Evolutionary conservation across 2,797 vertebrate species (phyloP).

Genomic region (Smutsia temminckii): DNA sequence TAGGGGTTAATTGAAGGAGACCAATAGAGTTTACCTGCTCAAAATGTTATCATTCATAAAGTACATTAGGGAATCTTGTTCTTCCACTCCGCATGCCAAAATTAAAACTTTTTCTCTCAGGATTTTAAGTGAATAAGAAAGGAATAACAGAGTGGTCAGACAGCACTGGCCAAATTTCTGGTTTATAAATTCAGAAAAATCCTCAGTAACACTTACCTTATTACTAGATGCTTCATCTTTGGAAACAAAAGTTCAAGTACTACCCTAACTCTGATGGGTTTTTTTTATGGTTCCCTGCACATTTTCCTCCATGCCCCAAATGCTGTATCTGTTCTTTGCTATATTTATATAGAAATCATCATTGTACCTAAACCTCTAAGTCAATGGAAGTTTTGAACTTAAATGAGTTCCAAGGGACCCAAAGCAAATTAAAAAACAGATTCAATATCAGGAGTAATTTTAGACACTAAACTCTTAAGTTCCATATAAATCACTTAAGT

Average conservation of each 20-base stretch:
- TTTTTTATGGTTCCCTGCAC: not conserved
- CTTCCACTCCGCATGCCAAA: not conserved
- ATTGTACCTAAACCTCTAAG: conserved; percentile 25
- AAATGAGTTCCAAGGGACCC: conserved; percentile 61
- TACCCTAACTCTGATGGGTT: not conserved
- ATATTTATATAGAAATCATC: not conserved
- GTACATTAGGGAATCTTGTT: not conserved
- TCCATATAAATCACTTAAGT: conserved; percentile 69
- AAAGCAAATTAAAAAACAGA: conserved; percentile 69
- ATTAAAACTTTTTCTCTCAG: not conserved
- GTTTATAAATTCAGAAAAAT: conserved; percentile 31
- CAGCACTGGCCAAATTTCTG: not conserved
- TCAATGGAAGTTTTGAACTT: conserved; percentile 25
- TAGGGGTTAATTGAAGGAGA: not conserved
- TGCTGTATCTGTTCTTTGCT: not conserved
- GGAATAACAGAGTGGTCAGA: not conserved
- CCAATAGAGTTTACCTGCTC: not conserved
- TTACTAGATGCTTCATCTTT: not conserved
- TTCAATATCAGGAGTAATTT: conserved; percentile 69
- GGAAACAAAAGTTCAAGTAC: conserved; percentile 27
- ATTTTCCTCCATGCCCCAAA: not conserved
- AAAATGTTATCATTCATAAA: conserved; percentile 1
- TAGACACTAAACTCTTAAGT: conserved; percentile 66
- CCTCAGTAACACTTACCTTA: not conserved
- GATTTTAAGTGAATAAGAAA: conserved; percentile 23